Base-by-base conservation (phyloP, 1,140 invertebrate species). In the Brevipalpus yothersi region DNA sequence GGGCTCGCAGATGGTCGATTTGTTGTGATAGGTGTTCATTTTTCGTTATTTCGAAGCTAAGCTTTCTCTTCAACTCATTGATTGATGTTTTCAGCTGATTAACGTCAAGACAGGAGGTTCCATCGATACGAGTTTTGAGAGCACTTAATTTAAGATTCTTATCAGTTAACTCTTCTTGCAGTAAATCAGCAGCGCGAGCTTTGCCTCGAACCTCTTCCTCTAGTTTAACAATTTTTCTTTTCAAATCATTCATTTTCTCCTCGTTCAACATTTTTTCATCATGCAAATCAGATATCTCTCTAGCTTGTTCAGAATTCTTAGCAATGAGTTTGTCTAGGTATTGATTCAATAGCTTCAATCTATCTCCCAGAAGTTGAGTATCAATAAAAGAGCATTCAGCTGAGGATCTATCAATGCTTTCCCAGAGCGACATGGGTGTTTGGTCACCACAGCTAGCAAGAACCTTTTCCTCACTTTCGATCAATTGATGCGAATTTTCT, bases 141-240 rank as follows among this genome's bases (percentile, higher is more conserved):
- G 60, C 47, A 51, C 23, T 53, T 43, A 49, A 62, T 59, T 62
- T 43, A 21, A 58, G 40, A 40, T 59, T 57, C 11, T 59, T 62
- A 40, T 53, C 41, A 53, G 54, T 62, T 19, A 62, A 51, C 31
- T 62, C 61, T 42, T 62, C 58, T 41, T 56, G 56, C 1, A 62
- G 13, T 41, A 62, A 9, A 19, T 62, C 61, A 43, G 53, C 23
- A 4, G 43, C 17, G 10, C 58, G 17, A 12, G 12, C 23, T 7
- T 19, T n/a, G 4, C 49, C 58, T 17, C n/a, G 21, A 13, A 58
- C 21, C 23, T 58, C 21, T 7, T 21, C 21, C 23, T 58, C 58
- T 19, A 58, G 13, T 23, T 13, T 47, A 2, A 23, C 43, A n/a
- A 49, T 49, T 31, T 47, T 19, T 49, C 49, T 47, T 4, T 11